Base-by-base conservation (phyloP, 1,140 invertebrate species). In the Euschistus heros region DNA sequence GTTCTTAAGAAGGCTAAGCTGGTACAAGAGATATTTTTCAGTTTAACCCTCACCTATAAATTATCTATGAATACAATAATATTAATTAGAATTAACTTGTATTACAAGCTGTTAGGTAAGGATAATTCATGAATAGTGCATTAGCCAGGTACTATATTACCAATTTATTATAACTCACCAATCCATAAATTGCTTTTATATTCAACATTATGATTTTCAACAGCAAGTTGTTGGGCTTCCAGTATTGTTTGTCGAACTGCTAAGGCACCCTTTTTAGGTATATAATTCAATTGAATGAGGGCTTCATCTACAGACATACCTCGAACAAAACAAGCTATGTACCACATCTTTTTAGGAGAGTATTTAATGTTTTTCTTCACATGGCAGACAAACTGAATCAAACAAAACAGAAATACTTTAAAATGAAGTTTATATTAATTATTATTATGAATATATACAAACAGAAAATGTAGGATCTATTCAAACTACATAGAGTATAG, bases 121-220 rank as follows among this genome's bases (percentile, higher is more conserved):
- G n/a, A n/a, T n/a, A n/a, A n/a, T n/a, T n/a, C n/a, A n/a, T n/a
- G n/a, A n/a, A n/a, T n/a, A n/a, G n/a, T n/a, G n/a, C n/a, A n/a
- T n/a, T n/a, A n/a, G n/a, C n/a, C n/a, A n/a, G n/a, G n/a, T n/a
- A n/a, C n/a, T n/a, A 37, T 10, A 37, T 37, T 37, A 37, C 13
- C 7, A 4, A 37, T 37, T 37, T 37, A 37, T 6, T 37, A 13
- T 37, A 72, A 85, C 86, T 84, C 77, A 95, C 92, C 88, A 79
- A 98, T 86, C 94, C 94, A 98, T 54, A 98, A 79, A 79, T 97
- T 97, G 73, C 88, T 94, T 74, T 85, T 88, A 76, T 86, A 98
- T 78, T 98, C 94, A 33, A 98, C 92, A 82, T 96, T 90, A 73
- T 97, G 94, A 27, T 89, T 75, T 70, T 85, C 82, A 2, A 97